A percentile compares a stretch with the other conserved stretches of the same genome.
Conservation (phyloP, 2,797 vertebrate genomes). For the Smutsia temminckii region DNA sequence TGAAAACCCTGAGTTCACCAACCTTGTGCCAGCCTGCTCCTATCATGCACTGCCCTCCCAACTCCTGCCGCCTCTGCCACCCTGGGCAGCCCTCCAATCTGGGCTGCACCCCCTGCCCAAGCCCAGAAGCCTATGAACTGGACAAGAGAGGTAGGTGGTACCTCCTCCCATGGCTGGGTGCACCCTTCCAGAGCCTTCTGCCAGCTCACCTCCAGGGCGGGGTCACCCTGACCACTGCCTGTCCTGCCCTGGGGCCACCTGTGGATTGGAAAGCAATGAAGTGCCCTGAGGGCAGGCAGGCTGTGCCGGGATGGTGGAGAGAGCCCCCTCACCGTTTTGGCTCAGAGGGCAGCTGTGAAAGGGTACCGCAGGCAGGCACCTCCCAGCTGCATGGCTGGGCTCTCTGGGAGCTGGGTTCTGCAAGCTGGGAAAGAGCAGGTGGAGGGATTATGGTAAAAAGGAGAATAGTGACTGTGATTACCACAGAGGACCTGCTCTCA, state of each 20-base stretch:
- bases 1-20: fast-evolving
- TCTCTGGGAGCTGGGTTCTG: no score
- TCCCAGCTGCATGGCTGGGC: fast-evolving
- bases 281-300: no score
- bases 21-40: not conserved
- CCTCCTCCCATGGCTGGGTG: fast-evolving
- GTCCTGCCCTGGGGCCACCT: not conserved
- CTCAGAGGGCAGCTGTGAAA: not conserved
- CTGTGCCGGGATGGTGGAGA: not conserved
- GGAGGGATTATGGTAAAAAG: not conserved
- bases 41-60: fast-evolving
- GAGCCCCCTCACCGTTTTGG: not conserved
- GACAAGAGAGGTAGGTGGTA: not conserved
- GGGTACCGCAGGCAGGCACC: not conserved
- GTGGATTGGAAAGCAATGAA: no score
- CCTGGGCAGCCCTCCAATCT: not conserved
- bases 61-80: fast-evolving
- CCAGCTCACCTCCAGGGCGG: fast-evolving
- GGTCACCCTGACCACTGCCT: no score
- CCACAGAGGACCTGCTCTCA: fast-evolving
- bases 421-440: not conserved
- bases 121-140: fast-evolving
- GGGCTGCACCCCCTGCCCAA: no score
- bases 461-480: fast-evolving
- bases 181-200: not conserved